Evolutionary conservation across 2,797 vertebrate genomes (phyloP), one percentile per base, ranked within the genome.

Genomic region (Halcyon badia): DNA sequence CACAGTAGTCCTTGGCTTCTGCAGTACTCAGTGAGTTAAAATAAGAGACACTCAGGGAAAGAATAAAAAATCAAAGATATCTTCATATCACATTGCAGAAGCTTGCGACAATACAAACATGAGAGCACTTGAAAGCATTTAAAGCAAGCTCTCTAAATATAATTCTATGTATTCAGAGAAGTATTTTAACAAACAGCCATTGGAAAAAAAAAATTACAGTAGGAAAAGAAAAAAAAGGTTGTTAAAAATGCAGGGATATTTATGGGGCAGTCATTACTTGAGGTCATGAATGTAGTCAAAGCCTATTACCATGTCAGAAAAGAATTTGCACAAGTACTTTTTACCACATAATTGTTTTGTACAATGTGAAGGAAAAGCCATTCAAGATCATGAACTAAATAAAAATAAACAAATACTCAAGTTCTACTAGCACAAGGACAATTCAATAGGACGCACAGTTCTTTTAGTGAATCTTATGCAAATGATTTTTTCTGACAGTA

Each of bases 161-260:
- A 24, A 7, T 20, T 10, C 26, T 12, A 39, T 1, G 3, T 46
- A 57, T 82, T 91, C 41, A 86, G 71, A 94, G 85, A 96, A 72
- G 2, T 14, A 20, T 42, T 91, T 57, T n/a, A 37, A 76, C 39
- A 87, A 93, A 81, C 20, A 82, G 6, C 1, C 12, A 44, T 49
- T 65, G 28, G 35, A 70, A 92, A 96, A 85, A 65, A 90, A 66
- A 66, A 8, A 3, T 30, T 87, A 80, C 21, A 69, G 25, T 18
- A 68, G 22, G 8, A 57, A 93, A 65, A 81, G 11, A 56, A 62
- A 79, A 73, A 66, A 30, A 79, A 26, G 19, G 10, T 26, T 75
- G 12, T 81, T 86, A 78, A 5, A 42, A 88, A 72, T 94, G 92
- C 92, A 96, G 79, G 72, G 87, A 86, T 76, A 41, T 92, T 89